These are phyloP conservation scores for Cactoblastis cactorum DNA, from an alignment of 2,888 invertebrate genomes.

Conservation along the genomic window DNA sequence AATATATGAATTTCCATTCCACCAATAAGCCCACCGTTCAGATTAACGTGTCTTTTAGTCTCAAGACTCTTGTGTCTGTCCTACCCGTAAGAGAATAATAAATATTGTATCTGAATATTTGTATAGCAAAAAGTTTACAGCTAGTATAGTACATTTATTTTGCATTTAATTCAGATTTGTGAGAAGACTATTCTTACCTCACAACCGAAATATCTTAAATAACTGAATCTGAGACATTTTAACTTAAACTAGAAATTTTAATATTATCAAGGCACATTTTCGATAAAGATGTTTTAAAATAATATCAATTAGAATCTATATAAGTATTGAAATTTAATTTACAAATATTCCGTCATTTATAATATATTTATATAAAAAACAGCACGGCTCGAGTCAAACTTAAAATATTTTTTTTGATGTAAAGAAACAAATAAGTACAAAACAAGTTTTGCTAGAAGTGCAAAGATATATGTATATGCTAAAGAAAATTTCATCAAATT, in stretches of 20 bases:
- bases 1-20: too few species aligned
- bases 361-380: background rate
- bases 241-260: conserved; percentile 8
- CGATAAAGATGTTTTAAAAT: conserved; percentile 6
- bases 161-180: conserved; percentile 29
- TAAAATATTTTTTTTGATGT: background rate
- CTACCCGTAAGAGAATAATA: too few species aligned
- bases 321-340: background rate
- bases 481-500: background rate
- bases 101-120: background rate
- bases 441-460: too few species aligned
- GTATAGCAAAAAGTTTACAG: background rate
- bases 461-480: too few species aligned
- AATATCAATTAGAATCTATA: conserved; percentile 4
- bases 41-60: too few species aligned
- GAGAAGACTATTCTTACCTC: conserved; percentile 41
- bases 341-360: background rate
- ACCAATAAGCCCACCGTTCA: too few species aligned
- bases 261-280: conserved; percentile 30
- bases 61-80: too few species aligned
- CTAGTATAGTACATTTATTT: background rate
- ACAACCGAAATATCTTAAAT: conserved; percentile 48
- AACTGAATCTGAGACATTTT: conserved; percentile 13
- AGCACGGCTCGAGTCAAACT: background rate
- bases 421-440: background rate